phyloP scores from a whole-genome alignment of 2,113 vertebrate species.

The Nettapus auritus region DNA sequence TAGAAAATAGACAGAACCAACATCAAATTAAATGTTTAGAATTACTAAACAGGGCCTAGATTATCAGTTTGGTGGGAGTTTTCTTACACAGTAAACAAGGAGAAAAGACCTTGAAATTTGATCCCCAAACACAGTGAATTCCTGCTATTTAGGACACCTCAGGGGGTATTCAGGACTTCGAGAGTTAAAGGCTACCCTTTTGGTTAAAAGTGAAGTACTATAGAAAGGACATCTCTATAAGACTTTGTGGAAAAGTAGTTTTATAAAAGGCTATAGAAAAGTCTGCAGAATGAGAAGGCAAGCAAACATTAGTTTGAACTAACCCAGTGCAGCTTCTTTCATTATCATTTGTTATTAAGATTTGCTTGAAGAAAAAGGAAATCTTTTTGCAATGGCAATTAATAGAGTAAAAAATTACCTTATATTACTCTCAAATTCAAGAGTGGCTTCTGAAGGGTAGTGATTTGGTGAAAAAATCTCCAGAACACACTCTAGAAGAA shows the following conservation, averaged over 20 bases:
- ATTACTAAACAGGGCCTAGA: not conserved
- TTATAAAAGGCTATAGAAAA: not conserved
- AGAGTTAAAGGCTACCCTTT: not conserved
- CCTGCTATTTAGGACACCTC: not conserved
- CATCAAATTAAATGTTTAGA: constrained; percentile 21
- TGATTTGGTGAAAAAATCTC: not conserved
- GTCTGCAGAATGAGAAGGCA: not conserved
- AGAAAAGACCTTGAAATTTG: not conserved
- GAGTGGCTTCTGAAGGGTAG: not conserved
- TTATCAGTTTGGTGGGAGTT: not conserved
- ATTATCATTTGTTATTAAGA: not conserved
- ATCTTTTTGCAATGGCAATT: not conserved
- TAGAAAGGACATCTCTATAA: not conserved
- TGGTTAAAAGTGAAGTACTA: not conserved
- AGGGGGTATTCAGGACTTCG: not conserved
- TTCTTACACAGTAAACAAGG: not conserved
- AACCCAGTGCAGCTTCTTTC: not conserved
- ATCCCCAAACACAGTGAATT: not conserved
- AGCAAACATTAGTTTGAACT: not conserved
- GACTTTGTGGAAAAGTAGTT: too few relatives aligned
- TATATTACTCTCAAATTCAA: not conserved
- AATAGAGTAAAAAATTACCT: not conserved
- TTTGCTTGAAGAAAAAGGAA: not conserved
- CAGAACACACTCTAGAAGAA: not conserved
- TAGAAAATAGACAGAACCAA: not conserved